Evolutionary conservation across 2,113 vertebrate species (phyloP).

Genomic region (Indicator maculatus): DNA sequence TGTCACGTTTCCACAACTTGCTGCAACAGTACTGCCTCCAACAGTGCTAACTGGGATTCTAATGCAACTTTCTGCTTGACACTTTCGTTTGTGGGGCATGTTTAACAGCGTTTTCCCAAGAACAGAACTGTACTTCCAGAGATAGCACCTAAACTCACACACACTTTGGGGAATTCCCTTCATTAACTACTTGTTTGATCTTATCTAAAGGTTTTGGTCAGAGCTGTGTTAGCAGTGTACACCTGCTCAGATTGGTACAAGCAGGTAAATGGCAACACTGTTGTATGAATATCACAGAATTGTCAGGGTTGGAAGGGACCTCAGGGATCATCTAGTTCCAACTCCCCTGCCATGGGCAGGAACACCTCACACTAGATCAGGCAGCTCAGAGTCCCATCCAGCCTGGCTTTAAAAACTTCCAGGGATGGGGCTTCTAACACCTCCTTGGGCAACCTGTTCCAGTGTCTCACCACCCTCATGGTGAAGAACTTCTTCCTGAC

Average conservation of each 20-base stretch:
- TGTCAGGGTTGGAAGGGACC: too few species aligned
- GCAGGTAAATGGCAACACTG: neutral
- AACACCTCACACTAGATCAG: too few species aligned
- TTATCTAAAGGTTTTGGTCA: neutral
- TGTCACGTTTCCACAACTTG: slow-evolving; percentile 3
- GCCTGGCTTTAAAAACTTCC: too few species aligned
- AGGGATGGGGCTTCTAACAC: too few species aligned
- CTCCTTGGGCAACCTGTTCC: too few species aligned
- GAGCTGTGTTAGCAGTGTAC: neutral
- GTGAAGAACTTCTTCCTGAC: too few species aligned
- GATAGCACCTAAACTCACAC: neutral
- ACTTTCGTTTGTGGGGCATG: neutral
- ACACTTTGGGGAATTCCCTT: neutral
- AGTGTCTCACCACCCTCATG: too few species aligned
- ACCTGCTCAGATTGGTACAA: neutral
- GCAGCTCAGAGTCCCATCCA: too few species aligned
- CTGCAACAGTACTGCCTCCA: neutral
- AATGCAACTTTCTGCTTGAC: neutral
- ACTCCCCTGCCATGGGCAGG: too few species aligned
- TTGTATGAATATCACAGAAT: neutral
- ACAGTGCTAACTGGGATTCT: neutral
- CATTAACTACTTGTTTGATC: neutral
- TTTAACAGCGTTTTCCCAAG: neutral
- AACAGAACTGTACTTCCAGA: neutral
- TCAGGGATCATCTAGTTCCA: too few species aligned